These are phyloP conservation scores for Stramonita haemastoma DNA, from an alignment of 2,888 invertebrate genomes.

Conservation along the genomic window DNA sequence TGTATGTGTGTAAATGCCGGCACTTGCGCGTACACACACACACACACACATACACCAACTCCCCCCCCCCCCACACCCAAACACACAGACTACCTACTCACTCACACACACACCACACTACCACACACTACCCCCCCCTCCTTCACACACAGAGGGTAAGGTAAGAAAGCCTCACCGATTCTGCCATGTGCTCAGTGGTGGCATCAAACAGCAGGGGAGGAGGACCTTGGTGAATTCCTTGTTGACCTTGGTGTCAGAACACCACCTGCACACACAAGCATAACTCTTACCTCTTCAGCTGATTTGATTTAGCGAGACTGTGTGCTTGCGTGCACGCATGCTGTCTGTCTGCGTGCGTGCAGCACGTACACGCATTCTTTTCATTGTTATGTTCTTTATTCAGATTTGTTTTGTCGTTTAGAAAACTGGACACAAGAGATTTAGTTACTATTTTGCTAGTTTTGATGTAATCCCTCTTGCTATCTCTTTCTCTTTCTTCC, in stretches of 20 bases:
- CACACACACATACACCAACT: not conserved
- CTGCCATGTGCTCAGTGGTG: conserved; percentile 86
- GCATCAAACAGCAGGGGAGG: conserved; percentile 88
- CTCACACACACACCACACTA: not conserved
- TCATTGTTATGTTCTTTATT: too few relatives aligned
- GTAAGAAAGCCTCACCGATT: conserved; percentile 77
- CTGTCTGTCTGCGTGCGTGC: too few relatives aligned
- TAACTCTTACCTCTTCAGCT: too few relatives aligned
- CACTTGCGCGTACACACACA: not conserved
- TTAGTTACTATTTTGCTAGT: too few relatives aligned
- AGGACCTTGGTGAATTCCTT: conserved; percentile 83
- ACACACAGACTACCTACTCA: not conserved
- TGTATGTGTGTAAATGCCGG: too few relatives aligned
- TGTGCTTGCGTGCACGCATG: too few relatives aligned
- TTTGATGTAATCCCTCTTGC: too few relatives aligned
- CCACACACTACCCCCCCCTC: conserved; percentile 10
- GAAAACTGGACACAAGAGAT: too few relatives aligned
- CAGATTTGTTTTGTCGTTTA: too few relatives aligned
- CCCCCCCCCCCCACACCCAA: not conserved
- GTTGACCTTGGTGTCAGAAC: conserved; percentile 81
- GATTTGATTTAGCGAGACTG: too few relatives aligned
- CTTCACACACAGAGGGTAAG: not conserved
- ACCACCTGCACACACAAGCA: conserved; percentile 73
- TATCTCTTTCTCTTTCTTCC: too few relatives aligned
- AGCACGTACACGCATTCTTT: too few relatives aligned